phyloP scores from a whole-genome alignment of 2,797 vertebrate species.

The Hippocampus kuda region DNA sequence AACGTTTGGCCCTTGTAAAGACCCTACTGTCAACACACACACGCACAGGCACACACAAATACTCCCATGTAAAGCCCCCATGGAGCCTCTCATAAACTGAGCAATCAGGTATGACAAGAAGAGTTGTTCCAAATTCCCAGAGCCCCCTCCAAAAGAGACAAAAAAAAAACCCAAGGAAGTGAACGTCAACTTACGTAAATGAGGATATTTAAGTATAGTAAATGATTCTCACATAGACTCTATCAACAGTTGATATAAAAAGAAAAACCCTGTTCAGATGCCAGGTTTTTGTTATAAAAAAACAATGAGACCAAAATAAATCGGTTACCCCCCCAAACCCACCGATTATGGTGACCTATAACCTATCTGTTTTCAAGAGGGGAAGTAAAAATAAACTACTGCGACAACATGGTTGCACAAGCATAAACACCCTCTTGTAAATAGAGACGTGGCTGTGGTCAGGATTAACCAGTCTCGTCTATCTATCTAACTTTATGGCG shows the following conservation, averaged over 20 bases:
- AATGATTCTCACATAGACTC: neutral
- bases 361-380: no score
- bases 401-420: no score
- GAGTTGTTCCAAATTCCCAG: constrained; percentile 31
- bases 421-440: no score
- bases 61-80: constrained; percentile 11
- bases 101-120: constrained; percentile 53
- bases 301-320: no score
- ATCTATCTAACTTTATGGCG: constrained; percentile 8
- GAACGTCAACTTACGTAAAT: neutral
- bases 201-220: neutral
- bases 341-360: no score
- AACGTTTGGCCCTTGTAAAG: constrained; percentile 45
- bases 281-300: no score
- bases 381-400: no score
- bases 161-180: constrained; percentile 43
- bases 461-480: no score
- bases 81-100: constrained; percentile 16
- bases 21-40: constrained; percentile 21
- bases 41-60: neutral
- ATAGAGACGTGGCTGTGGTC: no score
- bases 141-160: constrained; percentile 30
- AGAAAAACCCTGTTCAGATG: no score
- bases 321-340: no score
- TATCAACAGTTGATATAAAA: no score